A percentile compares a stretch with the other conserved stretches of the same genome.
These are phyloP conservation scores for Diloba caeruleocephala DNA, from an alignment of 2,888 invertebrate species.

Conservation along the genomic window DNA sequence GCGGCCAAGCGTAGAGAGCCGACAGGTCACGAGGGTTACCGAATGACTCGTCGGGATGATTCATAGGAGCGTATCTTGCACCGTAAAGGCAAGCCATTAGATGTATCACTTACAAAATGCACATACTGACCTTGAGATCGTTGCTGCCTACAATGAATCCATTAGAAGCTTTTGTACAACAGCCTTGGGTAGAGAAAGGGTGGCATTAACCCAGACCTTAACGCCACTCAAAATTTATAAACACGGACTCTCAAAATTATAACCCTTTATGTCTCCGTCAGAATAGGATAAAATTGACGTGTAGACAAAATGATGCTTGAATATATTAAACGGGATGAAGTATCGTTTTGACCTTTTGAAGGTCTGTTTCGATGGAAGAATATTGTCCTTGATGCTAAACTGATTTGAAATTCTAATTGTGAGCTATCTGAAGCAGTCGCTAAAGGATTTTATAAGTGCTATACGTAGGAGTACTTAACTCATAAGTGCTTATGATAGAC, in stretches of 20 bases:
- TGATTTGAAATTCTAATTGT: conserved; percentile 35
- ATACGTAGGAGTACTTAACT: no score
- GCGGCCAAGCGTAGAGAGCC: no score
- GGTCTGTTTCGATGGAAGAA: conserved; percentile 4
- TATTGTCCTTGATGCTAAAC: conserved; percentile 15
- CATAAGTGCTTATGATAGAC: no score
- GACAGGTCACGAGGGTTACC: no score
- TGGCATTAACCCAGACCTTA: conserved; percentile 24
- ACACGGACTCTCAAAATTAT: conserved; percentile 26
- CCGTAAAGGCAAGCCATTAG: no score
- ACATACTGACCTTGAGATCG: background rate
- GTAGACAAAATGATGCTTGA: conserved; percentile 15
- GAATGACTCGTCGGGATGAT: no score
- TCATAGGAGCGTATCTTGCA: no score
- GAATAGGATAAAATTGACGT: conserved; percentile 21
- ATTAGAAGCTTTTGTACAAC: conserved; percentile 4
- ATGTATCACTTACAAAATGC: no score
- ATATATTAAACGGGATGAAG: conserved; percentile 23
- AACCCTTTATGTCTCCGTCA: conserved; percentile 26
- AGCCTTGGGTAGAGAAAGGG: conserved; percentile 10
- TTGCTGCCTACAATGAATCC: conserved; percentile 7
- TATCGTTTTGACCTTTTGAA: conserved; percentile 28
- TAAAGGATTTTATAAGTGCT: background rate
- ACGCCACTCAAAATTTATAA: conserved; percentile 23
- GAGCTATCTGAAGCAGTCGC: background rate